Evolutionary conservation across 2,888 invertebrate species (phyloP), one percentile per base, ranked within the genome.

Genomic region (Minunthozetes semirufus): DNA sequence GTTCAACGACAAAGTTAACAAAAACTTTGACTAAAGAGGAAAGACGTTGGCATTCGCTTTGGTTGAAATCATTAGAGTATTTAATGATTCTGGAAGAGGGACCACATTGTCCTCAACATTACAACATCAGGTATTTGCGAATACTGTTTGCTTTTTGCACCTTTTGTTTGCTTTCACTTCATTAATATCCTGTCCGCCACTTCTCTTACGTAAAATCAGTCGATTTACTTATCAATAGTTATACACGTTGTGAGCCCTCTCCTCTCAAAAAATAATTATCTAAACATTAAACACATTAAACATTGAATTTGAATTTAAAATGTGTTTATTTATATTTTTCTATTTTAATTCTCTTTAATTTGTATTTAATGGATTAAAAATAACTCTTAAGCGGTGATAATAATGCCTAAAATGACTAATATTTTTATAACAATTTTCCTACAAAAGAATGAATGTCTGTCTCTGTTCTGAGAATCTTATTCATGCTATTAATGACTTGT

Each of bases 41-140:
- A 27, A 46, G 48, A 38, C 76, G 76, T 63, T 76, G 76, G 68
- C 76, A 71, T 38, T 61, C 48, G 17, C 76, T 76, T 29, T 76
- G 76, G 76, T 48, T 76, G 25, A 74, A 72, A 61, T 74, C 74
- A 61, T 63, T 76, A 22, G 76, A 76, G 59, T 76, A 72, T 48
- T 74, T 72, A 48, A 74, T 74, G 59, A 74, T 76, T 50, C 38
- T 76, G 15, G 74, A 76, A 56, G 74, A 76, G 66, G 59, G 68
- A 66, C 71, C 72, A 6, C 74, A 48, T 46, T 76, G 76, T 74
- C 76, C 76, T 27, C 66, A 68, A 29, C 76, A 76, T 61, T 71
- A 63, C 46, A 66, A 27, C 42, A 29, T 29, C 66, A 66, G 66
- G 66, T 66, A 66, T 19, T 38, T 33, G 33, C 33, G 4, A 33